Percentiles rank a stretch among this genome's conserved stretches.
Evolutionary conservation across 2,113 vertebrate species (phyloP).

Genomic region (Zosterops borbonicus): DNA sequence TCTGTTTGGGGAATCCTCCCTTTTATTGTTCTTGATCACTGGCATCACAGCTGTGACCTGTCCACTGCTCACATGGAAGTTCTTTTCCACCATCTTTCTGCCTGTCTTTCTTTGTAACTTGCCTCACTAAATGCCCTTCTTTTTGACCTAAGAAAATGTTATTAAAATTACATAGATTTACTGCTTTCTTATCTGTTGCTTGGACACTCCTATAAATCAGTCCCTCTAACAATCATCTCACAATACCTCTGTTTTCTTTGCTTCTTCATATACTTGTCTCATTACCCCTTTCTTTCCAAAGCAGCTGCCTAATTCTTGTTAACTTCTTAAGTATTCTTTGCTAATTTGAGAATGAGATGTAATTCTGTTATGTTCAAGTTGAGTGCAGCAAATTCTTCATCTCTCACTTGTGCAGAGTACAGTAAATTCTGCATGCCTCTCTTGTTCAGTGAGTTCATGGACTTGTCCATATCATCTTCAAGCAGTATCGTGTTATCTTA

Average conservation of each 20-base stretch:
- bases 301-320: not conserved
- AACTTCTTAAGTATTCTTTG: not conserved
- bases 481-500: not conserved
- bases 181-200: not conserved
- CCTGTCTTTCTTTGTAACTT: not conserved
- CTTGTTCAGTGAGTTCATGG: not conserved
- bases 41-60: not conserved
- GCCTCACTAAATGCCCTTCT: not conserved
- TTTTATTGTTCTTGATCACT: not conserved
- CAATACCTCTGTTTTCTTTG: not conserved
- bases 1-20: not conserved
- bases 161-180: not conserved
- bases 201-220: not conserved
- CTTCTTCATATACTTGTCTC: not conserved
- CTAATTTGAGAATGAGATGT: not conserved
- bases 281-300: not conserved
- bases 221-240: not conserved
- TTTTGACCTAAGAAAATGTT: not conserved
- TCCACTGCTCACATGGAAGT: not conserved
- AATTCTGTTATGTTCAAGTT: not conserved
- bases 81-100: not conserved
- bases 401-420: not conserved
- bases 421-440: not conserved
- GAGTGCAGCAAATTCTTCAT: not conserved
- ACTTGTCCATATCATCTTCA: not conserved